Conservation (phyloP, 1,140 invertebrate species). For the Drosophila ficusphila region DNA sequence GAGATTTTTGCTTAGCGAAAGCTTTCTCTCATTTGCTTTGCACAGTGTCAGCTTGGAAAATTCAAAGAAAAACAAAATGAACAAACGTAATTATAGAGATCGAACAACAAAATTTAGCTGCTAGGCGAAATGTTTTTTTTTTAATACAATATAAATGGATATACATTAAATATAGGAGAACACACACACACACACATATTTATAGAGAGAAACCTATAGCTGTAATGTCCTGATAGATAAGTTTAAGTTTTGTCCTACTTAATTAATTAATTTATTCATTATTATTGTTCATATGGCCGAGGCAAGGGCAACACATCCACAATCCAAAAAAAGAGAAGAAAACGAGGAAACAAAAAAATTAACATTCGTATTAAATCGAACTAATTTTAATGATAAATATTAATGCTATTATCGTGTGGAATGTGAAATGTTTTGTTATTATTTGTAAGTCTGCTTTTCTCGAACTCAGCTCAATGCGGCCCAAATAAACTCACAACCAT, state of each 20-base stretch:
- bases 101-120: slow-evolving; percentile 39
- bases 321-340: slow-evolving; percentile 22
- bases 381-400: slow-evolving; percentile 41
- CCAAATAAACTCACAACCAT: slow-evolving; percentile 39
- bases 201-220: slow-evolving; percentile 40
- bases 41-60: slow-evolving; percentile 31
- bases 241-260: slow-evolving; percentile 46
- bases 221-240: slow-evolving; percentile 45
- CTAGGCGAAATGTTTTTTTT: slow-evolving; percentile 39
- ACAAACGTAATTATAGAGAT: slow-evolving; percentile 48
- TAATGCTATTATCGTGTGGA: slow-evolving; percentile 45
- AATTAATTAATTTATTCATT: slow-evolving; percentile 59
- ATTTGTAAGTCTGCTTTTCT: slow-evolving; percentile 69
- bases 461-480: slow-evolving; percentile 52
- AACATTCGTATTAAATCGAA: too few species aligned
- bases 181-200: slow-evolving; percentile 30
- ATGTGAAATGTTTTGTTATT: slow-evolving; percentile 81
- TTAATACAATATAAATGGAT: slow-evolving; percentile 36
- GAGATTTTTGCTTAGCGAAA: slow-evolving; percentile 51
- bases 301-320: slow-evolving; percentile 29
- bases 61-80: not conserved
- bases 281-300: slow-evolving; percentile 36
- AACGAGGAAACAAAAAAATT: not conserved
- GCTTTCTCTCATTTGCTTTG: slow-evolving; percentile 50
- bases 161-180: slow-evolving; percentile 14